Evolutionary conservation across 2,797 vertebrate species (phyloP), one percentile per base, ranked within the genome.

Genomic region (Selene dorsalis): DNA sequence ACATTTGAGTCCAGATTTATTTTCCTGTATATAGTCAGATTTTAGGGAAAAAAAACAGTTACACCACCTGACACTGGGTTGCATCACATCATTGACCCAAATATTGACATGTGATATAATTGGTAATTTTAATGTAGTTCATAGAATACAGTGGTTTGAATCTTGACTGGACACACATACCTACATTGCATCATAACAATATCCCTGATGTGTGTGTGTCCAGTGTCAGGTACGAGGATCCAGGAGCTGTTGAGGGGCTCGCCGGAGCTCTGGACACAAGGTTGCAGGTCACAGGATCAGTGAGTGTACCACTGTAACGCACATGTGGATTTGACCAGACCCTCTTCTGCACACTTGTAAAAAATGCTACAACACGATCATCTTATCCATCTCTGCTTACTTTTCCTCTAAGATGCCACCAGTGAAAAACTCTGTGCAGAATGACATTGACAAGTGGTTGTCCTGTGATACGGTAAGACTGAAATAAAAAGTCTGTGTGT

Each of bases 141-240:
- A 11, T 50, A 10, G 20, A n/a, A 9, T 20, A n/a, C 18, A 20
- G 20, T 48, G 18, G 47, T 48, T n/a, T 48, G 47, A n/a, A 3
- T 9, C 32, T 35, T 8, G 7, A 35, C 32, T 8, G 7, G 32
- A 35, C 32, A 41, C 39, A 41, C 39, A 41, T 41, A 35, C 32
- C 32, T 35, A 35, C 39, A 18, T 69, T 3, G 48, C 24, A 18
- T 11, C 13, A 22, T 71, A 13, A 26, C 11, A 22, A 26, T 24
- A 45, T 60, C 41, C 24, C 28, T 47, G 11, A 87, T 96, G 94
- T 81, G 41, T 43, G 92, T 96, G 24, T 95, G 93, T 82, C 17
- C 93, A 99, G 98, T 82, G 97, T 99, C 32, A 95, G 95, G 70
- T 99, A 99, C 3, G 97, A 99, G 91, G 97, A 97, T 72, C 97